Conservation (phyloP, 2,888 invertebrate genomes). For the Xestia c-nigrum region DNA sequence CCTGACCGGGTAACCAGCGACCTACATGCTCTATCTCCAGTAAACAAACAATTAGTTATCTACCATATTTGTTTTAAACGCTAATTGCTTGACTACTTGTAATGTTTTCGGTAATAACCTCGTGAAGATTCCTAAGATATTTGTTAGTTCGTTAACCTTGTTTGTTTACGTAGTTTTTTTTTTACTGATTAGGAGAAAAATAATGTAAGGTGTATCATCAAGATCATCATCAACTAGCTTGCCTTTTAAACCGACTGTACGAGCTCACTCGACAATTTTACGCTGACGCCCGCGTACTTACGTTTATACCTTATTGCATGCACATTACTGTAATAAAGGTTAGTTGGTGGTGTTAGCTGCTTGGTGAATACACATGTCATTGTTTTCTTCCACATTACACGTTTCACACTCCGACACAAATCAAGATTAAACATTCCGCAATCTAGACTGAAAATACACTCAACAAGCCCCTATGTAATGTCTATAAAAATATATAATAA, state of each 20-base stretch:
- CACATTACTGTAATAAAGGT: no score
- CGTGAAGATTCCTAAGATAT: slow-evolving; percentile 29
- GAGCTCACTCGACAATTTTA: no score
- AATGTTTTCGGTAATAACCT: slow-evolving; percentile 35
- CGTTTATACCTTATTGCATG: no score
- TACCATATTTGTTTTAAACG: slow-evolving; percentile 33
- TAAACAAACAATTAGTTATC: slow-evolving; percentile 57
- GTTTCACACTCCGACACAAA: no score
- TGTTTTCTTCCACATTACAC: no score
- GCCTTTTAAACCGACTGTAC: background rate
- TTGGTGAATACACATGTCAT: no score
- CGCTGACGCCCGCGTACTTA: no score
- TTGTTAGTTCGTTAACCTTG: slow-evolving; percentile 32
- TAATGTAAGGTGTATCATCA: background rate
- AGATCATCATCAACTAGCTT: background rate
- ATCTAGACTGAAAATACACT: no score
- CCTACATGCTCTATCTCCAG: slow-evolving; percentile 50
- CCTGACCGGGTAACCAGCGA: slow-evolving; percentile 51
- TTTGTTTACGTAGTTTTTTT: background rate
- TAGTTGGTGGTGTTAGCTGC: no score
- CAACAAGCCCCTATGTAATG: no score
- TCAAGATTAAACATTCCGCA: no score
- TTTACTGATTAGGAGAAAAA: background rate
- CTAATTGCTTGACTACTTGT: slow-evolving; percentile 57
- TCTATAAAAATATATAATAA: no score